phyloP scores from a whole-genome alignment of 2,797 vertebrate genomes.

The Hyperoplus lanceolatus region DNA sequence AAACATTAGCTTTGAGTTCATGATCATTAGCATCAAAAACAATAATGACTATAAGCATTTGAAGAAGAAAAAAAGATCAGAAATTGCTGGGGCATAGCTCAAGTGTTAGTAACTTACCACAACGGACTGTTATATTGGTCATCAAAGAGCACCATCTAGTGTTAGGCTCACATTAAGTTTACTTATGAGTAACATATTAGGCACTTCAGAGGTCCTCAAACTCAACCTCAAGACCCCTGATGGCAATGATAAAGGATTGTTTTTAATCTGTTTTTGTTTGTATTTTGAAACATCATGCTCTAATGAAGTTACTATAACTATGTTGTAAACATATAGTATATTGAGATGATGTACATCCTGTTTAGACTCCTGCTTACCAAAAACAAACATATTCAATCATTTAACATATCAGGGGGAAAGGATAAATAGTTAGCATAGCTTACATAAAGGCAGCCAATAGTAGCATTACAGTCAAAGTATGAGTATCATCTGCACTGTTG shows the following conservation, averaged over 20 bases:
- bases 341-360: not conserved
- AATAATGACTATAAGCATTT: not conserved
- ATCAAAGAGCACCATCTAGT: conserved; percentile 75
- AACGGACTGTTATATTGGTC: conserved; percentile 1
- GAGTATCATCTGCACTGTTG: not conserved
- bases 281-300: not conserved
- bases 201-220: not conserved
- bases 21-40: not conserved
- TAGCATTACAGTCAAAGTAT: not conserved
- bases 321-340: not conserved
- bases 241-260: too few relatives aligned
- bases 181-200: not conserved
- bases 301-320: not conserved
- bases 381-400: not conserved
- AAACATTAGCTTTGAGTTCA: not conserved
- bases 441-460: too few relatives aligned
- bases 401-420: not conserved
- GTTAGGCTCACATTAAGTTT: conserved; percentile 14
- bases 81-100: not conserved
- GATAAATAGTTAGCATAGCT: not conserved
- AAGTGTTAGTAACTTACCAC: not conserved
- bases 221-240: not conserved
- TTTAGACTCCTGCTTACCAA: not conserved
- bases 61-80: not conserved
- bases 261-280: not conserved